Base-by-base conservation (phyloP, 35 echinoderm and acorn worm species). In the Chiridota heheva region DNA sequence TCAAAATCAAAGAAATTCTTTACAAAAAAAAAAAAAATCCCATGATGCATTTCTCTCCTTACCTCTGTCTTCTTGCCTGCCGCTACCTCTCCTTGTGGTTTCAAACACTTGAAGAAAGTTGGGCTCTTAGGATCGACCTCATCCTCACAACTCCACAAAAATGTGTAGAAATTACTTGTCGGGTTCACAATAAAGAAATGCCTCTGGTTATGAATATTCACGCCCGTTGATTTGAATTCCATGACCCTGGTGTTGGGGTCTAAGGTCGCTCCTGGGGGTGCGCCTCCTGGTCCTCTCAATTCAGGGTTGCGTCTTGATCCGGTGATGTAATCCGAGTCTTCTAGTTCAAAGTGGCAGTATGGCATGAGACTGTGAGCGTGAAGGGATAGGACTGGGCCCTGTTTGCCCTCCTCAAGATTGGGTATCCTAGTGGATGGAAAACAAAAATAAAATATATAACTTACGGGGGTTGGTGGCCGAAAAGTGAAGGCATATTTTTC, bases 271-370 rank as follows among this genome's bases (percentile, higher is more conserved):
- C 95, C 95, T 0, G 95, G 95, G 4, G 95, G 95, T 3, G 95
- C 89, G n/a, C 95, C 95, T 44, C 84, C 89, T 16, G 95, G 95
- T 20, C 95, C 95, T 1, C 85, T 80, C 12, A 98, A 81, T 48
- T 98, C 95, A 31, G 95, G 95, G 47, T 98, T 98, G 45, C 95
- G 95, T 13, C 95, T 61, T 20, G 95, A 86, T 10, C 95, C 89
- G 3, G 81, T 92, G 95, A 98, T 89, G 89, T 98, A 98, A 69
- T 98, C 95, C 2, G 95, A 98, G 68, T 98, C 89, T 47, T 98
- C 95, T 56, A 98, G 84, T 33, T 98, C 95, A 89, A 98, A 98
- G 83, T 98, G 95, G 43, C 95, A 98, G 85, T 87, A 98, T 48
- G 95, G 95, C 95, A 98, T 98, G 37, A 98, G 48, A 59, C 95